phyloP scores from a whole-genome alignment of 1,140 invertebrate genomes.

The Nymphalis io region DNA sequence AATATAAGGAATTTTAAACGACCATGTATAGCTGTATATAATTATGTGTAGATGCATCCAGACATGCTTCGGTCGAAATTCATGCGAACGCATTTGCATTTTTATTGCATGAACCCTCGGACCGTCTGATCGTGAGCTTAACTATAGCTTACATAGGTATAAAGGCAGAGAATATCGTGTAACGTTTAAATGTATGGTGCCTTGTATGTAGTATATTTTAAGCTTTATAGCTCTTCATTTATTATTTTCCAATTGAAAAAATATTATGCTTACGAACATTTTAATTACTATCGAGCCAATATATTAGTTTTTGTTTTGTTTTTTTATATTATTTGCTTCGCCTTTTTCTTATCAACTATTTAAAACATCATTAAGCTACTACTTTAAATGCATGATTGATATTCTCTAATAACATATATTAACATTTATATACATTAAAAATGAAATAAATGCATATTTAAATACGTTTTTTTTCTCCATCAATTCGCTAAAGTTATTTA shows the following conservation, averaged over 20 bases:
- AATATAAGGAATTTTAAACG: slow-evolving; percentile 34
- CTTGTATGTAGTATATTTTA: slow-evolving; percentile 2
- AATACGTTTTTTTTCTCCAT: slow-evolving; percentile 30
- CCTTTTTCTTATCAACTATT: no score
- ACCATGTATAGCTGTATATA: slow-evolving; percentile 17
- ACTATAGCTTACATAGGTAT: slow-evolving; percentile 2
- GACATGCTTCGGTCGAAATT: slow-evolving; percentile 36
- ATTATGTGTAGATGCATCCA: slow-evolving; percentile 30
- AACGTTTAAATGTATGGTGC: not conserved
- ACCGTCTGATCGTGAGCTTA: slow-evolving; percentile 15
- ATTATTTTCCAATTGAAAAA: slow-evolving; percentile 1
- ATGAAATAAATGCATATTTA: not conserved
- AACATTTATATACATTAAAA: not conserved
- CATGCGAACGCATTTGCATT: slow-evolving; percentile 44
- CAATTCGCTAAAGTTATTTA: slow-evolving; percentile 56
- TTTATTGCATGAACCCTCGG: slow-evolving; percentile 42
- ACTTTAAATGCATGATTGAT: no score
- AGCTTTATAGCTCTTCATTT: not conserved
- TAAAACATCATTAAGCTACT: no score
- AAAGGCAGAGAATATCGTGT: not conserved
- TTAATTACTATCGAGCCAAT: not conserved
- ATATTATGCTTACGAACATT: not conserved
- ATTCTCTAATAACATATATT: not conserved
- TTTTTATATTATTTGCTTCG: no score
- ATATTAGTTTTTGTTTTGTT: no score